Base-by-base conservation (phyloP, 2,797 vertebrate genomes). In the Tenualosa thibaudeaui region DNA sequence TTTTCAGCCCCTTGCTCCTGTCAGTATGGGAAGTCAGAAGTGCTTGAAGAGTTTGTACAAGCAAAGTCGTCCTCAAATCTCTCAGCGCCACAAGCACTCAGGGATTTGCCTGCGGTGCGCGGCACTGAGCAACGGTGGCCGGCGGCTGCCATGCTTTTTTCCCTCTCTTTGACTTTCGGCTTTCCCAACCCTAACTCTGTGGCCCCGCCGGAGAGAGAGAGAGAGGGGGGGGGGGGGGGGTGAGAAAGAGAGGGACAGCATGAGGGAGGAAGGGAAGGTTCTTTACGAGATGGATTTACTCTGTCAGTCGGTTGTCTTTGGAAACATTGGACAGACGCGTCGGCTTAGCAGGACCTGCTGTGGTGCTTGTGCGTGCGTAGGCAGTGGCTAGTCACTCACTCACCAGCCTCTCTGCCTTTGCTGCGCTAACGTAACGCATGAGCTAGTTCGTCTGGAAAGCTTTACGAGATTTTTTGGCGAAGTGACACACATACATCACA, bases 1-100 rank as follows among this genome's bases (percentile, higher is more conserved):
- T 43, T 43, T 75, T 19, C 24, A 43, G 37, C 17, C 17, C 37
- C 68, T 3, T 75, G 68, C 68, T 40, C 54, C 84, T 86, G 89
- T 92, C 92, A 89, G 88, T 85, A 81, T 87, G 82, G 86, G 83
- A 89, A 89, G 51, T 86, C 89, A 89, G 91, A 89, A 88, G 85
- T 1, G 68, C 83, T 86, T 89, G 83, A 83, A 84, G 86, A 89
- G 88, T 91, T 91, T 89, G 82, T 86, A 85, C 88, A 86, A 89
- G 89, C 89, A 89, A 90, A 89, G 85, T 84, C 90, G 87, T 89
- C 87, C 19, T 49, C 82, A 83, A 85, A 60, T 87, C 84, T 51
- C 86, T 91, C 87, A 82, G 10, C 81, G 53, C 24, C 83, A 75
- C 37, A 75, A 75, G 68, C 68, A 75, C 68, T 22, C 68, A 6